These are phyloP conservation scores for Rhombomys opimus DNA, from an alignment of 2,113 vertebrate genomes.

Conservation along the genomic window DNA sequence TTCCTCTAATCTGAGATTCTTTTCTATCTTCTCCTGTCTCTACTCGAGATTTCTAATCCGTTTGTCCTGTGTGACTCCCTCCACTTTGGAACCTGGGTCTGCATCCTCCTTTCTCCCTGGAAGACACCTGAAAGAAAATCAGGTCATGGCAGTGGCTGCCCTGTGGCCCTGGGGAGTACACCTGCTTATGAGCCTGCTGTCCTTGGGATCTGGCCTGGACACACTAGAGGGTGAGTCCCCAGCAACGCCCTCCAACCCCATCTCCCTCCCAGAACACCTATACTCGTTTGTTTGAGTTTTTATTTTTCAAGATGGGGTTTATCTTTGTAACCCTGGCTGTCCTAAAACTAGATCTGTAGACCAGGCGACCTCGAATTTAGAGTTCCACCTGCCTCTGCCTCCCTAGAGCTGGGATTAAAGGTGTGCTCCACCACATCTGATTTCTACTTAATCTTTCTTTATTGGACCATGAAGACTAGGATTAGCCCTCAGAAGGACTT, in stretches of 20 bases:
- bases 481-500: constrained; percentile 48
- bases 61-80: background rate
- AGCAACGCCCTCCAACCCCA: background rate
- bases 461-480: background rate
- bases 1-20: background rate
- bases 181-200: constrained; percentile 58
- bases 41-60: background rate
- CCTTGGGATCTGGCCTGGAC: constrained; percentile 74
- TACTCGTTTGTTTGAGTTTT: background rate
- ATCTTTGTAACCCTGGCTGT: background rate
- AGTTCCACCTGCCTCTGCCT: background rate
- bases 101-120: background rate
- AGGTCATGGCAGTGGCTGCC: constrained; percentile 56
- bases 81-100: background rate
- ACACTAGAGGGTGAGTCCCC: constrained; percentile 75
- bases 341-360: background rate
- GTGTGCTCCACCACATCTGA: accelerated
- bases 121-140: constrained; percentile 38
- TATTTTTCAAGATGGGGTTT: background rate
- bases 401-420: background rate
- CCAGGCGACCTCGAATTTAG: background rate
- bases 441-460: background rate
- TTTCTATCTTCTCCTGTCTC: background rate
- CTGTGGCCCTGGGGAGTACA: constrained; percentile 57
- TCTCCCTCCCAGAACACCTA: background rate